Evolutionary conservation across 2,113 vertebrate genomes (phyloP).

Genomic region (Brachionichthys hirsutus): DNA sequence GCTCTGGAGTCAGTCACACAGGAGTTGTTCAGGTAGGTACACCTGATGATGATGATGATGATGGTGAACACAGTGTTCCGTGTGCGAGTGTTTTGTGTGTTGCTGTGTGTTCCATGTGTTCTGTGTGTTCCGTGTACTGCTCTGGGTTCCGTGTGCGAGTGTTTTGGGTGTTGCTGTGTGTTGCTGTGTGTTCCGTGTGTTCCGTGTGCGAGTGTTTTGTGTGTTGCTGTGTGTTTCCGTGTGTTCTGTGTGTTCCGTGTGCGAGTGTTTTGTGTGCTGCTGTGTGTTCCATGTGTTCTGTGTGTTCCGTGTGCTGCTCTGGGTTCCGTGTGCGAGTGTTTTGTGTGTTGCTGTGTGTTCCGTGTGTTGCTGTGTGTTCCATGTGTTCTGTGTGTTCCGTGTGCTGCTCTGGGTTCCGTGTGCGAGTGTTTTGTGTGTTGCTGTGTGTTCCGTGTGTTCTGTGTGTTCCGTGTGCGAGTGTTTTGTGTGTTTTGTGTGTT

Average conservation of each 20-base stretch:
- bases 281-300: not conserved
- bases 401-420: not conserved
- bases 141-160: not conserved
- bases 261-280: no score
- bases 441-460: not conserved
- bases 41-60: no score
- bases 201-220: slow-evolving; percentile 52
- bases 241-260: not conserved
- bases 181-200: not conserved
- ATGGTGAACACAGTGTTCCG: no score
- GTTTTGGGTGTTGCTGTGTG: not conserved
- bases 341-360: slow-evolving; percentile 83
- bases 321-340: not conserved
- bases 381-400: no score
- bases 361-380: no score
- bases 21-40: slow-evolving; percentile 92
- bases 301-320: not conserved
- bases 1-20: slow-evolving; percentile 90
- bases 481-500: no score
- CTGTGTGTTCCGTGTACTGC: no score
- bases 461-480: slow-evolving; percentile 54
- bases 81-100: no score
- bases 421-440: not conserved
- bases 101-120: no score
- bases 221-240: no score